Conservation (phyloP, 2,888 invertebrate genomes). For the Graphium colonna region DNA sequence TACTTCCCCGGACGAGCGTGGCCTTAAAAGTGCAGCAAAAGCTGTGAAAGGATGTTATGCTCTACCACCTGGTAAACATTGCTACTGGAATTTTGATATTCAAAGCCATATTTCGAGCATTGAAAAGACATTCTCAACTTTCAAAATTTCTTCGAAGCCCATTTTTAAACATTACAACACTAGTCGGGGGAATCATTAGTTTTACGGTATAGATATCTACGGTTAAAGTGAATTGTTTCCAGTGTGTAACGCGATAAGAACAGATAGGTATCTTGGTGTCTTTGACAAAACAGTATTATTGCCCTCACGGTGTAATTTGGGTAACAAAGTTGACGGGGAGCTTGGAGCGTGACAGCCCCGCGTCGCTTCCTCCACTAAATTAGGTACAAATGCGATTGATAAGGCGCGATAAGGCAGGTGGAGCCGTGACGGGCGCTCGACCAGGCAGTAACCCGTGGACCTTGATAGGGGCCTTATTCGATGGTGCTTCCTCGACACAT, state of each 20-base stretch:
- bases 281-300: not conserved
- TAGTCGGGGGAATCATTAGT: too few species aligned
- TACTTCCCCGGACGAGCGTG: too few species aligned
- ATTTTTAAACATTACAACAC: too few species aligned
- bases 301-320: not conserved
- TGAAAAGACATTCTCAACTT: too few species aligned
- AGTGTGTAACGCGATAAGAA: not conserved
- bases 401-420: constrained; percentile 9
- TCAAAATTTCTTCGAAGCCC: too few species aligned
- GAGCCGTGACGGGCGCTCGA: constrained; percentile 9
- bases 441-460: constrained; percentile 13
- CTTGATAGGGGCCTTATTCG: not conserved
- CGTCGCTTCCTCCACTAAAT: constrained; percentile 23
- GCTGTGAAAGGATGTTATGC: too few species aligned
- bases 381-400: constrained; percentile 23
- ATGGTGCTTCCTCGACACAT: constrained; percentile 26
- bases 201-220: too few species aligned
- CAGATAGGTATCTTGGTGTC: not conserved
- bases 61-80: too few species aligned
- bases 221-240: too few species aligned
- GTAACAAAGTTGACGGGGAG: not conserved
- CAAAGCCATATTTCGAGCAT: too few species aligned
- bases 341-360: constrained; percentile 8
- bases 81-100: too few species aligned
- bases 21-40: too few species aligned